These are phyloP conservation scores for Tribolium madens DNA, from an alignment of 1,140 invertebrate genomes.

Conservation along the genomic window DNA sequence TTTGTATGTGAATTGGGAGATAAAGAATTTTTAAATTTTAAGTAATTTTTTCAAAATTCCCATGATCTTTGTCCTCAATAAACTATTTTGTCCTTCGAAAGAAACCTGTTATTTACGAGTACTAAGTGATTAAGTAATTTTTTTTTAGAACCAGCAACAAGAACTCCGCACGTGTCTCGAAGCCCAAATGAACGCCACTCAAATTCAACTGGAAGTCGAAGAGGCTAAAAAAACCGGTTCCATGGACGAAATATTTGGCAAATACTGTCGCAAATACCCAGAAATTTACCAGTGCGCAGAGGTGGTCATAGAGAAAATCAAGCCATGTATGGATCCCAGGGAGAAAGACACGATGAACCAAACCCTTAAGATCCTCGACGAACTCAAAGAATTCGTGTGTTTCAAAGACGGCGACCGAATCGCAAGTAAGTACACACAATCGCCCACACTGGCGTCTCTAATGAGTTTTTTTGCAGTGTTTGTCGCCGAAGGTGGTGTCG, in stretches of 20 bases:
- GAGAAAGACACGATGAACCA: constrained; percentile 73
- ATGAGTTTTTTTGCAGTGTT: constrained; percentile 73
- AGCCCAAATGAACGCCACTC: constrained; percentile 50
- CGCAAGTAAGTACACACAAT: constrained; percentile 72
- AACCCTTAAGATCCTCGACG: constrained; percentile 74
- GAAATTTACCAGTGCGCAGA: constrained; percentile 72
- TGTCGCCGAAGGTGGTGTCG: constrained; percentile 80
- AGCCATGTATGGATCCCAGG: constrained; percentile 73
- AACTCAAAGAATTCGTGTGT: constrained; percentile 78
- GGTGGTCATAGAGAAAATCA: constrained; percentile 71
- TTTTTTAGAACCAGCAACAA: constrained; percentile 60
- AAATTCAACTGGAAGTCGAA: constrained; percentile 71
- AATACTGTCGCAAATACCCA: constrained; percentile 76
- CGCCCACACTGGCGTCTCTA: not conserved
- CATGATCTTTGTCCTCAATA: not conserved
- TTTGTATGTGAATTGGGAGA: not conserved
- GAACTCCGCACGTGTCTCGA: constrained; percentile 52
- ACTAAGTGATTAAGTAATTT: too few relatives aligned
- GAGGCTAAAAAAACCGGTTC: constrained; percentile 67
- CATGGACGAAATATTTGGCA: constrained; percentile 76
- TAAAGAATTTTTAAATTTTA: too few relatives aligned
- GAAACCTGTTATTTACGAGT: too few relatives aligned
- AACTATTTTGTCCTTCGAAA: not conserved
- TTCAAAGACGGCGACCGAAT: constrained; percentile 84
- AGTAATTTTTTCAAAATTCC: not conserved